Base-by-base conservation (phyloP, 1,140 invertebrate species). In the Subanguina moxae region DNA sequence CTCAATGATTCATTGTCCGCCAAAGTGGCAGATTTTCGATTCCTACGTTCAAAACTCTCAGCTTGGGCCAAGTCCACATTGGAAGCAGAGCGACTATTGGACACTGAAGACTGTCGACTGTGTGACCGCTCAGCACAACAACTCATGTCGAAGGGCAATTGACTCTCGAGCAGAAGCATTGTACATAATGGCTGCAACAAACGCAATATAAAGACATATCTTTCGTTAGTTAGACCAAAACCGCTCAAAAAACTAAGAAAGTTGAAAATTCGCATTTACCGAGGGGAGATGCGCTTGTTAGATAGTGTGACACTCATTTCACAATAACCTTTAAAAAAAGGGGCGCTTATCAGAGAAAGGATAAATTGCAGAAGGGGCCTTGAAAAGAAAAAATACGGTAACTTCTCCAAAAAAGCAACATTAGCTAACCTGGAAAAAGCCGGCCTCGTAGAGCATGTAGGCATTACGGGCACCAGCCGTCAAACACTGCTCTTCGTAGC, bases 1-100 rank as follows among this genome's bases (percentile, higher is more conserved):
- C 32, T 52, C 21, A 81, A 52, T n/a, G 67, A 42, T 68, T 82
- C 78, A 67, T 81, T 81, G 45, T 81, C 80, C n/a, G 74, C 74
- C 62, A 81, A 43, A 1, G 80, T 82, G 3, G 76, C 70, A 8
- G 75, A 74, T 21, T 45, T 28, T 15, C 28, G 45, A 27, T 42
- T 70, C 15, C 58, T 57, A 8, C 64, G 73, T 27, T 73, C 72
- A 0, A 74, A 66, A 45, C 30, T 63, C 3, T 67, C 61, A 32
- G 32, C 57, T 38, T 67, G 62, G 25, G 75, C 56, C 11, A 72
- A 67, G 61, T 77, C 76, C 13, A 77, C 70, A 62, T 78, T 78
- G 11, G 77, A 80, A 1, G 70, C 66, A 57, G 78, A 71, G 21
- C 77, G 67, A 38, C 68, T 68, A 48, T 71, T 75, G 17, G 70